Percentiles rank a stretch among this genome's conserved stretches.
phyloP scores from a whole-genome alignment of 2,113 vertebrate genomes.

The Hippocampus comes region DNA sequence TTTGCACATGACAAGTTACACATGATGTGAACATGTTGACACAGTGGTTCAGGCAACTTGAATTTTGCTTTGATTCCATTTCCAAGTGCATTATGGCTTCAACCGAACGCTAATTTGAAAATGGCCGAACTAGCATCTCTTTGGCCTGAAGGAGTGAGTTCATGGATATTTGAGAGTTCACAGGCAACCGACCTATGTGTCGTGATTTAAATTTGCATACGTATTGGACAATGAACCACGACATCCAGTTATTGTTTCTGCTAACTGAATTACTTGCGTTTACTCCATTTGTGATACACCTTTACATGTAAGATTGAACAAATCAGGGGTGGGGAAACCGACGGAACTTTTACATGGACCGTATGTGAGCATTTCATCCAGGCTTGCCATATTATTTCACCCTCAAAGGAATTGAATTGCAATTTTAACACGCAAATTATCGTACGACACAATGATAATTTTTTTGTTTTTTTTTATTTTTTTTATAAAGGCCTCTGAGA shows the following conservation, averaged over 20 bases:
- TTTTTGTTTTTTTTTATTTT: background rate
- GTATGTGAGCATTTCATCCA: background rate
- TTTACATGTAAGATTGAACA: background rate
- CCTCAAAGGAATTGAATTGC: background rate
- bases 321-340: background rate
- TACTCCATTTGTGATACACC: background rate
- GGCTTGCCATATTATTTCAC: background rate
- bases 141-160: background rate
- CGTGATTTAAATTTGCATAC: background rate
- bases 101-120: too few relatives aligned
- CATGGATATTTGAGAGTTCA: background rate
- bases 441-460: background rate
- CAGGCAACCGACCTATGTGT: background rate
- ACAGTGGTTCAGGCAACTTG: background rate
- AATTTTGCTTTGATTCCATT: background rate
- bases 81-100: slow-evolving; percentile 5
- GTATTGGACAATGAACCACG: background rate
- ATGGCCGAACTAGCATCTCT: background rate
- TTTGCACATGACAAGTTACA: background rate
- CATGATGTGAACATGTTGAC: background rate
- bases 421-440: background rate
- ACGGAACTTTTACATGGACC: background rate
- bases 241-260: slow-evolving; percentile 1
- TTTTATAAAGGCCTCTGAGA: background rate
- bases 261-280: background rate